phyloP scores from a whole-genome alignment of 2,888 invertebrate species.

The Odontocolon sp. region DNA sequence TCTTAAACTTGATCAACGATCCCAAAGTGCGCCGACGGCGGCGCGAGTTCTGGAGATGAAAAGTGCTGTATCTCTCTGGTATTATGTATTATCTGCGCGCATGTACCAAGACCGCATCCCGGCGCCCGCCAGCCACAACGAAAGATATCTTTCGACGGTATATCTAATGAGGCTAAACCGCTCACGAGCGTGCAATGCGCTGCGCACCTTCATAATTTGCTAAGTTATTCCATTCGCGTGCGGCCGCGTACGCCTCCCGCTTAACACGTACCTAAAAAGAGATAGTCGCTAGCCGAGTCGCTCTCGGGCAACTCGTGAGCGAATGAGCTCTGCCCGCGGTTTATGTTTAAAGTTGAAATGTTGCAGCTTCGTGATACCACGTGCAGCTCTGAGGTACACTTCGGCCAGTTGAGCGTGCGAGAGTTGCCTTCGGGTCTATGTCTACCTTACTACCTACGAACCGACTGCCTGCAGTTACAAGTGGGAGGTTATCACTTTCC shows the following conservation, averaged over 20 bases:
- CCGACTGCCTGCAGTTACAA: constrained; percentile 21
- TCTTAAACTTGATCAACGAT: constrained; percentile 20
- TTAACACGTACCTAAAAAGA: constrained; percentile 69
- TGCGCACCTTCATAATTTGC: constrained; percentile 76
- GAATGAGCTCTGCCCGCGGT: constrained; percentile 50
- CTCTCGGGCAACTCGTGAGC: constrained; percentile 41
- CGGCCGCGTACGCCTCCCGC: constrained; percentile 65
- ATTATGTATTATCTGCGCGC: constrained; percentile 39
- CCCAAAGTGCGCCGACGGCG: not conserved
- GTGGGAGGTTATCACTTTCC: constrained; percentile 36
- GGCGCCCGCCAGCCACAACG: constrained; percentile 57
- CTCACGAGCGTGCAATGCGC: constrained; percentile 73
- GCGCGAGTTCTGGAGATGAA: constrained; percentile 27
- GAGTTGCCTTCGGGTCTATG: constrained; percentile 6
- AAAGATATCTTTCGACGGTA: constrained; percentile 75
- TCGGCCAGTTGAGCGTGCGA: constrained; percentile 21
- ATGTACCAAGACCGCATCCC: constrained; percentile 54
- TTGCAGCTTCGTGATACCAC: constrained; percentile 65
- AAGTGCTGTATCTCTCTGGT: constrained; percentile 9
- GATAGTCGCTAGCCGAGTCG: constrained; percentile 56
- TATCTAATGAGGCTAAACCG: constrained; percentile 80
- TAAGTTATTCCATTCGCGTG: constrained; percentile 79
- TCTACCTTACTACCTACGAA: not conserved
- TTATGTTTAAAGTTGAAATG: constrained; percentile 65
- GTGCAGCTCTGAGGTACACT: constrained; percentile 40